These are phyloP conservation scores for Anodontia alba DNA, from an alignment of 2,888 invertebrate species.

Conservation along the genomic window DNA sequence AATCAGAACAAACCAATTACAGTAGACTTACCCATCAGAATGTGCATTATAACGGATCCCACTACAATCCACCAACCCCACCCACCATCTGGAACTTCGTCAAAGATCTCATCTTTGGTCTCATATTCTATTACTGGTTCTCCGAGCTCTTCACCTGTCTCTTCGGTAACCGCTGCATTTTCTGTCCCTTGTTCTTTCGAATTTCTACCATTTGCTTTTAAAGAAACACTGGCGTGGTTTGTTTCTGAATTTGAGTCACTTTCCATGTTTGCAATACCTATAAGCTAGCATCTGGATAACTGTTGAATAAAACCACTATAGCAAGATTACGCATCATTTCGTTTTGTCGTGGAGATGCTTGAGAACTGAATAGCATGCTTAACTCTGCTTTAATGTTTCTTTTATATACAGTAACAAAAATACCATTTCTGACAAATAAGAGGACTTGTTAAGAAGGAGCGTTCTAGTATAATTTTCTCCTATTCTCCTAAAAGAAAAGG, in stretches of 20 bases:
- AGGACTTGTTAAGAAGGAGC: too few relatives aligned
- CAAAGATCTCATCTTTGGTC: neutral
- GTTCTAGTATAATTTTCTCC: too few relatives aligned
- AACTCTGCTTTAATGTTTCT: too few relatives aligned
- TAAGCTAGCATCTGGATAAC: neutral
- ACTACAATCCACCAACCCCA: constrained; percentile 79
- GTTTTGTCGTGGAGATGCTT: too few relatives aligned
- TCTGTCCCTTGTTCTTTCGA: neutral
- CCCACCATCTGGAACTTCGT: constrained; percentile 70
- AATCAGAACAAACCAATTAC: too few relatives aligned
- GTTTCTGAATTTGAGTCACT: neutral
- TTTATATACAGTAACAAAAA: too few relatives aligned
- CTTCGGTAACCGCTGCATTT: neutral
- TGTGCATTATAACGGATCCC: constrained; percentile 70
- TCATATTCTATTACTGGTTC: neutral
- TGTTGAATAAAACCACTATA: too few relatives aligned
- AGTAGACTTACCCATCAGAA: neutral
- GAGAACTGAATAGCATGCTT: too few relatives aligned
- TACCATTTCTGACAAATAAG: too few relatives aligned
- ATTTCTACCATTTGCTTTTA: neutral
- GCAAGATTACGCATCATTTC: too few relatives aligned
- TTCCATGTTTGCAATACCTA: neutral
- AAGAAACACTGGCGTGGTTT: too few relatives aligned
- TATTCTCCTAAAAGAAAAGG: too few relatives aligned
- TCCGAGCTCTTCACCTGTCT: neutral